A percentile compares a stretch with the other conserved stretches of the same genome.
Evolutionary conservation across 2,888 invertebrate genomes (phyloP).

Genomic region (Prostheceraeus crozeri): DNA sequence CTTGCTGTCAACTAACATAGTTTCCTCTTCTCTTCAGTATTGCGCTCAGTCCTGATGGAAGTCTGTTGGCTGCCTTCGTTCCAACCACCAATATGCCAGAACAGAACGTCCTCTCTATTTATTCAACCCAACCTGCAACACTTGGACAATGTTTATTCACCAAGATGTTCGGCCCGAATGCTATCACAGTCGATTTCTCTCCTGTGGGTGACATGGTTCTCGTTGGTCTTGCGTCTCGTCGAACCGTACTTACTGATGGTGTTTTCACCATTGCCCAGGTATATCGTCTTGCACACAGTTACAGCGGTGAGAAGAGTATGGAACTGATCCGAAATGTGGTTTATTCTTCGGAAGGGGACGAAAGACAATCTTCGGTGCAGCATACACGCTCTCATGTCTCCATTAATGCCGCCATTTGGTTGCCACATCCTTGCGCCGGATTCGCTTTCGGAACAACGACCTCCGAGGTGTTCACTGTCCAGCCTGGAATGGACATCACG

Average conservation of each 20-base stretch:
- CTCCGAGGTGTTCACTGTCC: neutral
- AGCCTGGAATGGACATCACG: neutral
- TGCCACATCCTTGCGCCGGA: neutral
- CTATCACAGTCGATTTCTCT: conserved; percentile 76
- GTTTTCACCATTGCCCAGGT: conserved; percentile 60
- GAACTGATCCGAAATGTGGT: conserved; percentile 33
- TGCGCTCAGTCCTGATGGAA: conserved; percentile 72
- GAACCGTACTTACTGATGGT: no score
- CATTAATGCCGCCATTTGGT: neutral
- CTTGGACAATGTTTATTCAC: conserved; percentile 71
- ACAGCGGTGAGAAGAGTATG: conserved; percentile 35
- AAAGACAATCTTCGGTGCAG: no score
- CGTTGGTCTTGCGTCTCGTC: conserved; percentile 69
- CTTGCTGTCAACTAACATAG: no score
- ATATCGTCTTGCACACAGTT: conserved; percentile 56
- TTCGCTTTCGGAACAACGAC: neutral
- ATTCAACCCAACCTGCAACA: conserved; percentile 69
- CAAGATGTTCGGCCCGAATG: conserved; percentile 65
- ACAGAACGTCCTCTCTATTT: conserved; percentile 71
- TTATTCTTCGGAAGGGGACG: conserved; percentile 37
- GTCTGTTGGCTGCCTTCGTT: conserved; percentile 68
- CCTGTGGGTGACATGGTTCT: conserved; percentile 71
- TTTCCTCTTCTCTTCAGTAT: no score
- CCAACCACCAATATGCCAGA: conserved; percentile 64
- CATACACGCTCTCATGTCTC: conserved; percentile 14